These are phyloP conservation scores for Epinephelus malabaricus DNA, from an alignment of 2,797 vertebrate genomes.

Conservation along the genomic window DNA sequence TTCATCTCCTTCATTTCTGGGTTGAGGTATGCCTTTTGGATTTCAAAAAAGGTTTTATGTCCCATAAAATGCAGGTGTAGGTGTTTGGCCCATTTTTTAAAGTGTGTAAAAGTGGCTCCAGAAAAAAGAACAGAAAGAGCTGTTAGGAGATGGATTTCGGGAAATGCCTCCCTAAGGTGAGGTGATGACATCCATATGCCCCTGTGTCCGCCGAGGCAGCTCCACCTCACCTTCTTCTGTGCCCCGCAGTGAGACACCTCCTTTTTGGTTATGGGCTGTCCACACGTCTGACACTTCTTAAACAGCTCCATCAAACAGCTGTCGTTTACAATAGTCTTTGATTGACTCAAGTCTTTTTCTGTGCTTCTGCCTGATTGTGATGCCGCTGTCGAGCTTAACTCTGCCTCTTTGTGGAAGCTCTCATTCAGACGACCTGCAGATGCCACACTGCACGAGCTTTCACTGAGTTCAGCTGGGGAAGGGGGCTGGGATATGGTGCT, in stretches of 20 bases:
- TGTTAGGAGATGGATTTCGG: constrained; percentile 35
- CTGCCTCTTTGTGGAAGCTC: constrained; percentile 4
- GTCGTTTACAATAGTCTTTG: constrained; percentile 42
- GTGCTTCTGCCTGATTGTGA: background rate
- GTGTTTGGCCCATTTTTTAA: constrained; percentile 36
- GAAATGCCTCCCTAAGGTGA: constrained; percentile 34
- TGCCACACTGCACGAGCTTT: background rate
- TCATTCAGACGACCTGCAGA: background rate
- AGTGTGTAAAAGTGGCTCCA: constrained; percentile 28
- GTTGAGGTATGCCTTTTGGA: constrained; percentile 40
- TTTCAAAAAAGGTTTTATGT: constrained; percentile 39
- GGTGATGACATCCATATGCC: constrained; percentile 44
- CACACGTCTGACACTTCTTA: constrained; percentile 37
- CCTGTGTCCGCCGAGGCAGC: constrained; percentile 33
- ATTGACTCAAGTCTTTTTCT: constrained; percentile 5
- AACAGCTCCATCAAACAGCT: constrained; percentile 51
- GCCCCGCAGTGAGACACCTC: constrained; percentile 35
- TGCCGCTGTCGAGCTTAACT: background rate
- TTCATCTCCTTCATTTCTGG: background rate
- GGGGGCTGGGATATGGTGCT: background rate
- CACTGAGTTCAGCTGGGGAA: background rate
- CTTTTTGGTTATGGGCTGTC: constrained; percentile 26
- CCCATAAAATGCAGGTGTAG: constrained; percentile 37
- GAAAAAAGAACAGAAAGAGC: constrained; percentile 31
- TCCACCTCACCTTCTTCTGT: constrained; percentile 38